These are phyloP conservation scores for Stenopsyche tienmushanensis DNA, from an alignment of 1,140 invertebrate genomes.

Conservation along the genomic window DNA sequence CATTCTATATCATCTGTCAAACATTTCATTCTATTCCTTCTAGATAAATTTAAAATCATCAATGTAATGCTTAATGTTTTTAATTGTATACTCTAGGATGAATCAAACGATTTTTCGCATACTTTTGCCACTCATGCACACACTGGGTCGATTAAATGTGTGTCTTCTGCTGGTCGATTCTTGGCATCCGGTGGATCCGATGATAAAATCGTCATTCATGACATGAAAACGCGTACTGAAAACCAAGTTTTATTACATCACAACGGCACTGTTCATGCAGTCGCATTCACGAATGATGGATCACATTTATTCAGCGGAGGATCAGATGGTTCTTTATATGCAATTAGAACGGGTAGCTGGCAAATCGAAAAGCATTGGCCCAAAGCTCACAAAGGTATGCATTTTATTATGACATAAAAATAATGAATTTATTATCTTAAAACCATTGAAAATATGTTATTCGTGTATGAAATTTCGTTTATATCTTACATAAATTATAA, in stretches of 20 bases:
- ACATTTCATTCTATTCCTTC: no score
- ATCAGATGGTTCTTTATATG: conserved; percentile 80
- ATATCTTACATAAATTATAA: background rate
- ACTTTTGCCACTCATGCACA: conserved; percentile 89
- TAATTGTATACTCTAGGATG: conserved; percentile 13
- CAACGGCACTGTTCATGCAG: conserved; percentile 74
- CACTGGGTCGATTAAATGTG: conserved; percentile 71
- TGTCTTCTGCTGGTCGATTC: conserved; percentile 70
- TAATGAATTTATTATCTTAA: background rate
- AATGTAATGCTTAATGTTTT: no score
- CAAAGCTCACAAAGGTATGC: conserved; percentile 70
- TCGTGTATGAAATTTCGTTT: background rate
- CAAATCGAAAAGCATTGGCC: conserved; percentile 75
- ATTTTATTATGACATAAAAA: background rate
- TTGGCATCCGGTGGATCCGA: conserved; percentile 88
- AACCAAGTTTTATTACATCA: conserved; percentile 79
- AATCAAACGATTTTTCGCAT: conserved; percentile 57
- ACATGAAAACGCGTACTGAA: conserved; percentile 76
- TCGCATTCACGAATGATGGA: conserved; percentile 73
- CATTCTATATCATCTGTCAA: no score
- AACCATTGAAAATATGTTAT: background rate
- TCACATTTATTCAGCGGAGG: conserved; percentile 80
- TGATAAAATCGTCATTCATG: conserved; percentile 84
- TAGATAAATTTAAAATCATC: no score
- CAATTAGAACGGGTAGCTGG: conserved; percentile 83